Conservation (phyloP, 2,113 vertebrate genomes). For the Colinus virginianus region DNA sequence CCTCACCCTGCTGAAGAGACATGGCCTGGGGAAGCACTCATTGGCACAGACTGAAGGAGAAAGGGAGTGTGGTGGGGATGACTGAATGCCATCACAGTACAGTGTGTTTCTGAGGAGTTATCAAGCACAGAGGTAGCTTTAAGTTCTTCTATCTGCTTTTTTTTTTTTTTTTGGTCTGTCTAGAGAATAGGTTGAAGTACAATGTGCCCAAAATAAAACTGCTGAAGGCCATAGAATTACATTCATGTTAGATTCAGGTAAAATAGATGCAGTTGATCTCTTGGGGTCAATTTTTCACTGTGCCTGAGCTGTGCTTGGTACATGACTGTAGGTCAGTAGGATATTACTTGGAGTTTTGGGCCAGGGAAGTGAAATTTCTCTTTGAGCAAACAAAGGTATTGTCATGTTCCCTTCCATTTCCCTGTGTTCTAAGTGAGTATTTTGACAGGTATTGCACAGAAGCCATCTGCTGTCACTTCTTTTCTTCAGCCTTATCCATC, state of each 20-base stretch:
- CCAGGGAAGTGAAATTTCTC: not conserved
- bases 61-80: not conserved
- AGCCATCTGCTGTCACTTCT: not conserved
- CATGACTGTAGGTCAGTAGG: not conserved
- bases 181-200: not conserved
- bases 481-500: not conserved
- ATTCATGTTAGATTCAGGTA: not conserved
- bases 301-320: not conserved
- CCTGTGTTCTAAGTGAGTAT: not conserved
- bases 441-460: not conserved
- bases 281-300: not conserved
- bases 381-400: not conserved
- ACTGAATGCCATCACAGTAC: rapidly evolving
- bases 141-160: not conserved
- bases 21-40: not conserved
- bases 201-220: not conserved
- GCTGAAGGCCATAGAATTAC: not conserved
- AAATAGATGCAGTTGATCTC: not conserved
- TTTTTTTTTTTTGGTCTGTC: too few species aligned
- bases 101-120: not conserved
- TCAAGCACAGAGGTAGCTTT: not conserved
- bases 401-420: not conserved
- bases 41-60: not conserved
- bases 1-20: not conserved
- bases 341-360: not conserved